Conservation (phyloP, 2,888 invertebrate species). For the Pseudococcus viburni region DNA sequence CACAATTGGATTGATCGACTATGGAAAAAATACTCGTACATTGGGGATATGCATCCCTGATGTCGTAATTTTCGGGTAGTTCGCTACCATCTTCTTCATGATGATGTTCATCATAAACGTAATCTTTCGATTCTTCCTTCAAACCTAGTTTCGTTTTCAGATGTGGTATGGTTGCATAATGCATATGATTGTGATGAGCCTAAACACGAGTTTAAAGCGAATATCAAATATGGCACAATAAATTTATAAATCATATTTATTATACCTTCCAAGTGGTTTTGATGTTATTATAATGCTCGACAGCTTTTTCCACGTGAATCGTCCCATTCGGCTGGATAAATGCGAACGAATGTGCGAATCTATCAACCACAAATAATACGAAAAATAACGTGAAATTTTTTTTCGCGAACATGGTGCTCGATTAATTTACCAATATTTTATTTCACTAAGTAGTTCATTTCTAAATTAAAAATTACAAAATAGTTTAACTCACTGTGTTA, state of each 20-base stretch:
- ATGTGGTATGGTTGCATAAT: not conserved
- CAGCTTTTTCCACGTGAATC: conserved; percentile 27
- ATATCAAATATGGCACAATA: not conserved
- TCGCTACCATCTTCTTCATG: not conserved
- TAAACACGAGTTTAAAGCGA: not conserved
- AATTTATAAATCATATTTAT: not conserved
- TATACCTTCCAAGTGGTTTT: conserved; percentile 28
- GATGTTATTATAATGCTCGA: conserved; percentile 5
- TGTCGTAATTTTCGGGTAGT: conserved; percentile 1
- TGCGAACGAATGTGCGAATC: not conserved
- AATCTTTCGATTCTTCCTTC: not conserved
- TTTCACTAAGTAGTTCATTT: not conserved
- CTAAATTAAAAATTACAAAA: not conserved
- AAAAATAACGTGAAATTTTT: not conserved
- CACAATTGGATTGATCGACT: conserved; percentile 76
- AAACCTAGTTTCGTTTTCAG: conserved; percentile 22
- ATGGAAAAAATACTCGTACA: conserved; percentile 71
- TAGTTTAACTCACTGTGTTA: not conserved
- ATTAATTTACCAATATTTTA: not conserved
- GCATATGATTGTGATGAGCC: conserved; percentile 24
- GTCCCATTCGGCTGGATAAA: not conserved
- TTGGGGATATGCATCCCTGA: not conserved
- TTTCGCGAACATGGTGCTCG: not conserved
- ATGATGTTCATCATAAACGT: conserved; percentile 25
- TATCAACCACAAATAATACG: not conserved